phyloP scores from a whole-genome alignment of 2,797 vertebrate species.

The Thamnophis elegans region DNA sequence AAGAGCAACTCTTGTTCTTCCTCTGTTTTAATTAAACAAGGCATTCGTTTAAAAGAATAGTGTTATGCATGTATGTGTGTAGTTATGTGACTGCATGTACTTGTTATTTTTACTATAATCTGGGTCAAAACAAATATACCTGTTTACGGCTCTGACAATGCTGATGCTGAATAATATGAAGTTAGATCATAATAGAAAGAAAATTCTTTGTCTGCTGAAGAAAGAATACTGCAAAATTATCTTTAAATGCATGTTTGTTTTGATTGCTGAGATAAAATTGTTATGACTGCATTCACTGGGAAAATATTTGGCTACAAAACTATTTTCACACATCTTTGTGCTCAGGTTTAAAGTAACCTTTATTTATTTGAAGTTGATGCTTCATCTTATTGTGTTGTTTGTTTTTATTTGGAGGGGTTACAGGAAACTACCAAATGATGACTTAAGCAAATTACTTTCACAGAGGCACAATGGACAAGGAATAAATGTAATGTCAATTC shows the following conservation, averaged over 20 bases:
- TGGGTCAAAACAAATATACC: slow-evolving; percentile 47
- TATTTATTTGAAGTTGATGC: background rate
- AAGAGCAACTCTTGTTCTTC: background rate
- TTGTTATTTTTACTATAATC: slow-evolving; percentile 19
- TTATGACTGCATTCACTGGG: background rate
- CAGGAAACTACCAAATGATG: background rate
- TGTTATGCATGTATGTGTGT: background rate
- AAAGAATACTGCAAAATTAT: slow-evolving; percentile 36
- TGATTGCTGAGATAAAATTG: slow-evolving; percentile 19
- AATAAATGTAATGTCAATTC: background rate
- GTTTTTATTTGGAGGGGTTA: background rate
- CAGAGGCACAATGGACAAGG: background rate
- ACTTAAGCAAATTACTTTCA: background rate
- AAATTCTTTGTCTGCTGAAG: slow-evolving; percentile 48
- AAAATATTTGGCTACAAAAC: background rate
- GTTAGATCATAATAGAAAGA: slow-evolving; percentile 45
- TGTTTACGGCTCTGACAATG: slow-evolving; percentile 42
- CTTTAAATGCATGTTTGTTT: slow-evolving; percentile 50
- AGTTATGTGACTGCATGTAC: background rate
- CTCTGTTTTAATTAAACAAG: background rate
- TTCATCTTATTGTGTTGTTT: slow-evolving; percentile 1
- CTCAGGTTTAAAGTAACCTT: background rate
- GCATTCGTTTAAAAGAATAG: background rate
- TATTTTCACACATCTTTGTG: background rate
- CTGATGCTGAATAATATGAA: slow-evolving; percentile 49